phyloP scores from a whole-genome alignment of 1,140 invertebrate genomes.

The Drosophila arawakana region DNA sequence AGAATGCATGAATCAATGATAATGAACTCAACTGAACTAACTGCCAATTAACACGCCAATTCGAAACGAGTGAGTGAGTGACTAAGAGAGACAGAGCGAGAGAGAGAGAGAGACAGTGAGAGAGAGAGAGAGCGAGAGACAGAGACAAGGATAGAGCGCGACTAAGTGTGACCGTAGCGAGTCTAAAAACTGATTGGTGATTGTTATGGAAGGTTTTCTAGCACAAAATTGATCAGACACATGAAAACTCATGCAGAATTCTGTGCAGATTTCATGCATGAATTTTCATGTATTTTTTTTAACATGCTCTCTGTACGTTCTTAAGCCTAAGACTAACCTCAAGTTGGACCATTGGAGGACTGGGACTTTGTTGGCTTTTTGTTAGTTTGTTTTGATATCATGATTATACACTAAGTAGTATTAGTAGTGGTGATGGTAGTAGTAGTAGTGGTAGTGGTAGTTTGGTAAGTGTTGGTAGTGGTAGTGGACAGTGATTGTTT shows the following conservation, averaged over 20 bases:
- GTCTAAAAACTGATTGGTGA: slow-evolving; percentile 18
- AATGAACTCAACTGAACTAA: slow-evolving; percentile 56
- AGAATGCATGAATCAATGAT: slow-evolving; percentile 49
- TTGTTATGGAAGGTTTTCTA: slow-evolving; percentile 2
- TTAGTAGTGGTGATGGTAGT: slow-evolving; percentile 46
- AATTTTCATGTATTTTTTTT: too few relatives aligned
- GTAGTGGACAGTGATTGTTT: slow-evolving; percentile 47
- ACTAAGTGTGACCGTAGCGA: slow-evolving; percentile 29
- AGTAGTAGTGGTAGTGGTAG: slow-evolving; percentile 47
- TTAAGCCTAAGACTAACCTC: slow-evolving; percentile 70
- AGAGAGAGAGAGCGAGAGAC: neutral
- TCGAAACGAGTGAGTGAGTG: slow-evolving; percentile 23
- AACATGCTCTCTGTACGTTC: slow-evolving; percentile 7
- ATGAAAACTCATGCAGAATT: neutral
- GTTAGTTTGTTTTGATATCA: slow-evolving; percentile 53
- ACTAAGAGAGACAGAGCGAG: slow-evolving; percentile 9
- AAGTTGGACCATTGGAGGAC: slow-evolving; percentile 37
- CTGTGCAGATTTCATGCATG: neutral
- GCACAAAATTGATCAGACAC: neutral
- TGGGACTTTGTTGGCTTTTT: slow-evolving; percentile 42
- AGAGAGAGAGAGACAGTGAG: slow-evolving; percentile 8
- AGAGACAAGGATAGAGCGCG: slow-evolving; percentile 8
- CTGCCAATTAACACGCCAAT: slow-evolving; percentile 76
- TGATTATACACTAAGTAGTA: slow-evolving; percentile 56
- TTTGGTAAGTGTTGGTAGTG: slow-evolving; percentile 23